Evolutionary conservation across 1,140 invertebrate genomes (phyloP).

Genomic region (Temnothorax longispinosus): DNA sequence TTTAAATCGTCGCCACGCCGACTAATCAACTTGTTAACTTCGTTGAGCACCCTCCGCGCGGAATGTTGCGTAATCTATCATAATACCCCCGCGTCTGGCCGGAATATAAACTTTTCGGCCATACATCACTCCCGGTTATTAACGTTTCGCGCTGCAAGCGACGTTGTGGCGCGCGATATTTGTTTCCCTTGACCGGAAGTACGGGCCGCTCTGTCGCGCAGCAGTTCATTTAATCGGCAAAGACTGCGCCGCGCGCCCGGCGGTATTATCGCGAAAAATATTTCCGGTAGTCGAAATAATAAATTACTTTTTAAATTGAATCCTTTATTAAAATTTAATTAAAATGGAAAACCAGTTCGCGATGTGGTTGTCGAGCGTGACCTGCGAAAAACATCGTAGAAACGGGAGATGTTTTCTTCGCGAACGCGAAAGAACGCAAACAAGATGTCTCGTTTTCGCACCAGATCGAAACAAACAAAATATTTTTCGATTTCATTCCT

Average conservation of each 20-base stretch:
- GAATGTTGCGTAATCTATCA: conserved; percentile 61
- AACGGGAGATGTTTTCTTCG: background rate
- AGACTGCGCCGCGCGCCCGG: background rate
- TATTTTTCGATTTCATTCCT: conserved; percentile 16
- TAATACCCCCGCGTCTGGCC: conserved; percentile 5
- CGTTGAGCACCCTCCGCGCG: conserved; percentile 11
- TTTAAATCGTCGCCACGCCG: conserved; percentile 59
- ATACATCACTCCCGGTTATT: conserved; percentile 61
- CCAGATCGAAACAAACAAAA: background rate
- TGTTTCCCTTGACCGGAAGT: conserved; percentile 63
- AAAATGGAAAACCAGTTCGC: background rate
- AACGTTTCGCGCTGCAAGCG: conserved; percentile 41
- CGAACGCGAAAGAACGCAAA: background rate
- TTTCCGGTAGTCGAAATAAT: background rate
- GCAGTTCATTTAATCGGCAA: conserved; percentile 51
- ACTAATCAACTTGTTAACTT: conserved; percentile 65
- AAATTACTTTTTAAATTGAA: background rate
- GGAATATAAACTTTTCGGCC: conserved; percentile 63
- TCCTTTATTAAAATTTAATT: background rate
- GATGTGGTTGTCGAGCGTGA: no score
- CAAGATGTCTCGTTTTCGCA: background rate
- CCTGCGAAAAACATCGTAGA: conserved; percentile 3
- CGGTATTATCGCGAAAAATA: background rate
- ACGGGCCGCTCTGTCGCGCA: background rate
- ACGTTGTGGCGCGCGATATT: conserved; percentile 51